Percentiles rank a stretch among this genome's conserved stretches.
These are phyloP conservation scores for Lucifuga dentata DNA, from an alignment of 2,113 vertebrate genomes.

Conservation along the genomic window DNA sequence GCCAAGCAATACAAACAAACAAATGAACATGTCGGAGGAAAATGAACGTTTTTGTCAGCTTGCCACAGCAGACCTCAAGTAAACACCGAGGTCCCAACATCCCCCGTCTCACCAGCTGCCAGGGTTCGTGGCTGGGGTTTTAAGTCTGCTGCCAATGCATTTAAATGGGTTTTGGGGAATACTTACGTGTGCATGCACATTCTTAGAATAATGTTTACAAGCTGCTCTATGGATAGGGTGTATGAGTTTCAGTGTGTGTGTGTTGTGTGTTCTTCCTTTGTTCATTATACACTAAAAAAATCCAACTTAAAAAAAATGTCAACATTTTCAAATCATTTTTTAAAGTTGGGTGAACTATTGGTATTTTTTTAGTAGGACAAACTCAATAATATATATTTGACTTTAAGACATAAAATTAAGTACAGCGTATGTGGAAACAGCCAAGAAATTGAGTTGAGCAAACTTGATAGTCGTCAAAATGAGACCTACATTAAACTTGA, in stretches of 20 bases:
- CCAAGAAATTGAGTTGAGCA: no score
- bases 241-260: not conserved
- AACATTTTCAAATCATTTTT: no score
- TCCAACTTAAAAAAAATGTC: no score
- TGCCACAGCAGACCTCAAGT: conserved; percentile 47
- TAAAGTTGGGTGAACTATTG: no score
- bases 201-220: conserved; percentile 13
- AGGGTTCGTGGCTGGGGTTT: conserved; percentile 23
- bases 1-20: conserved; percentile 49
- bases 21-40: conserved; percentile 59
- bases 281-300: no score
- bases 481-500: no score
- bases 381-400: no score
- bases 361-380: no score
- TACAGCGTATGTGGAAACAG: no score
- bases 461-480: no score
- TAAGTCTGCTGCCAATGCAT: conserved; percentile 20
- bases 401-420: no score
- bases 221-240: not conserved
- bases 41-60: conserved; percentile 26
- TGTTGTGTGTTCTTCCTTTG: no score
- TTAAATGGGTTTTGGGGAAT: conserved; percentile 21
- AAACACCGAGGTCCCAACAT: conserved; percentile 55
- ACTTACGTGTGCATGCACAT: not conserved
- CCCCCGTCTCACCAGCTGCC: conserved; percentile 65